Base-by-base conservation (phyloP, 2,113 vertebrate species). In the Oryzias curvinotus region DNA sequence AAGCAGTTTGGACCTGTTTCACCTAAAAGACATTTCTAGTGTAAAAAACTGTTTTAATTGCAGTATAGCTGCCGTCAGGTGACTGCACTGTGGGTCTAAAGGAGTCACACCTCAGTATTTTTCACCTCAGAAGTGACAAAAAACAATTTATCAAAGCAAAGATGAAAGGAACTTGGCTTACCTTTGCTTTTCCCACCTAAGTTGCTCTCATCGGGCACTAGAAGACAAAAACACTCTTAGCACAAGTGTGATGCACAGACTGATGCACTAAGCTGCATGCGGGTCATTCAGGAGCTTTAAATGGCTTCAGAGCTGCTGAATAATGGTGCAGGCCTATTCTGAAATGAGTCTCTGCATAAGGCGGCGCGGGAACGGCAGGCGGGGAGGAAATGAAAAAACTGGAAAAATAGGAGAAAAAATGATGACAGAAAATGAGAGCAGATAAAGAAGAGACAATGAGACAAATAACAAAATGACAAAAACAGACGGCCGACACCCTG, bases 201-300 rank as follows among this genome's bases (percentile, higher is more conserved):
- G 76, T 96, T 94, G 88, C 94, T 93, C 91, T 96, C 95, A 89
- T 96, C 95, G 58, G 94, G 92, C 91, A 96, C 95, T 96, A 71
- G 42, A 75, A 78, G 44, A 75, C 7, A 78, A 21, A 55, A 66
- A 41, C 25, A 14, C 36, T 60, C 62, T 54, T 25, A 70, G 70
- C 25, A 47, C 46, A 53, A 49, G 54, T 15, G 46, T 26, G n/a
- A 28, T 12, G 55, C 19, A 61, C 45, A 17, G 44, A 15, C 18
- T 14, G 16, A 47, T 42, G 52, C 1, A 59, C 12, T n/a, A 28
- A 59, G 30, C 56, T 23, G 58, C 13, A 14, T 14, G 30, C 49
- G 18, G 21, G 1, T 23, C 44, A 14, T 30, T 68, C 42, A 30
- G 15, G n/a, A 4, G 58, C 58, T 46, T 48, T 45, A 53, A 57